Evolutionary conservation across 2,797 vertebrate genomes (phyloP).

Genomic region (Periparus ater): DNA sequence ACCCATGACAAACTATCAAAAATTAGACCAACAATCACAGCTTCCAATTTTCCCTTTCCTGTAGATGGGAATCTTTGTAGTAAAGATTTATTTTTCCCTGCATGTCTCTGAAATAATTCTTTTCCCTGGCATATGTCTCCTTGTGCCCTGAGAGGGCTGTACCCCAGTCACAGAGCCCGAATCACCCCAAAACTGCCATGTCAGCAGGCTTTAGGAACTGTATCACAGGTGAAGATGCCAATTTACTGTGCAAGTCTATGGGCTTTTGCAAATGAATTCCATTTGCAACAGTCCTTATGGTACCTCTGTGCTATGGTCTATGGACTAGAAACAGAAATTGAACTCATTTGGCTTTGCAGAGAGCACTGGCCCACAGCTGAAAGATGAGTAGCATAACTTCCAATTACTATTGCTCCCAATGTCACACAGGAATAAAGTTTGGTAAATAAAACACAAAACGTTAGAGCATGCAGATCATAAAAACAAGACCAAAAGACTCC

Average conservation of each 20-base stretch:
- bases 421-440: background rate
- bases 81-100: background rate
- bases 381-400: background rate
- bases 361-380: background rate
- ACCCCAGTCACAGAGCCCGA: background rate
- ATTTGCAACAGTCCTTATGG: background rate
- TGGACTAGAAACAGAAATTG: background rate
- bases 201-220: background rate
- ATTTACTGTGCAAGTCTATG: background rate
- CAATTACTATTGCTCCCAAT: background rate
- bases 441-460: background rate
- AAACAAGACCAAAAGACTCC: background rate
- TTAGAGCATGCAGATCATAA: background rate
- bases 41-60: background rate
- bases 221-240: background rate
- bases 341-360: background rate
- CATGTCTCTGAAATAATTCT: background rate
- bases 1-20: background rate
- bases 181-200: background rate
- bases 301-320: background rate
- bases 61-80: background rate
- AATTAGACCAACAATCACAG: background rate
- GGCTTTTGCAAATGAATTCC: background rate
- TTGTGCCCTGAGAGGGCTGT: background rate
- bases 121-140: background rate